Conservation (phyloP, 2,113 vertebrate species). For the Salvator merianae region DNA sequence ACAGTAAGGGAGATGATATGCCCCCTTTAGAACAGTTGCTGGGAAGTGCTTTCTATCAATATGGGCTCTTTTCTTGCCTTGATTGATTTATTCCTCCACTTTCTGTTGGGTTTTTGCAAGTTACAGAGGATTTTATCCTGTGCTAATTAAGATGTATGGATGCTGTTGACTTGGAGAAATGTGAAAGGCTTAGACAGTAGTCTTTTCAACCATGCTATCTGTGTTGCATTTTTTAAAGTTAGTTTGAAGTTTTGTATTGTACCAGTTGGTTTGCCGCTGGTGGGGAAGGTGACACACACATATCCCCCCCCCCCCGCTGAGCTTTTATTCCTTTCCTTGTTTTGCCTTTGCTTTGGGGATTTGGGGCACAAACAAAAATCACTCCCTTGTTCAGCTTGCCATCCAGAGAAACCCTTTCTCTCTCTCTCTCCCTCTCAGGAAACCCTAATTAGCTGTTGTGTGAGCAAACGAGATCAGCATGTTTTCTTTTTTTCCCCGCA, state of each 20-base stretch:
- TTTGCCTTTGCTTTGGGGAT: not conserved
- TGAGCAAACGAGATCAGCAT: conserved; percentile 5
- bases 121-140: not conserved
- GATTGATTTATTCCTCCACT: not conserved
- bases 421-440: not conserved
- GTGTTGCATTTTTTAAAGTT: conserved; percentile 21
- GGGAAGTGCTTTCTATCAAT: too few species aligned
- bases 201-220: not conserved
- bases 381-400: not conserved
- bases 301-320: not conserved
- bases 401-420: not conserved
- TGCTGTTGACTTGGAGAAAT: not conserved
- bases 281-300: not conserved
- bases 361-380: not conserved
- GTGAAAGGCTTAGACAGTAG: not conserved
- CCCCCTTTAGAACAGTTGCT: too few species aligned
- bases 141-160: not conserved
- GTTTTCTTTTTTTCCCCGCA: not conserved
- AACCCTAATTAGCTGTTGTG: not conserved
- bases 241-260: conserved; percentile 17
- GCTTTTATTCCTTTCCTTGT: not conserved
- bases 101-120: not conserved
- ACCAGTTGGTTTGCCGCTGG: not conserved
- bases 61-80: not conserved
- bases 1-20: too few species aligned